Evolutionary conservation across 2,113 vertebrate species (phyloP), one percentile per base, ranked within the genome.

Genomic region (Aegithalos caudatus): DNA sequence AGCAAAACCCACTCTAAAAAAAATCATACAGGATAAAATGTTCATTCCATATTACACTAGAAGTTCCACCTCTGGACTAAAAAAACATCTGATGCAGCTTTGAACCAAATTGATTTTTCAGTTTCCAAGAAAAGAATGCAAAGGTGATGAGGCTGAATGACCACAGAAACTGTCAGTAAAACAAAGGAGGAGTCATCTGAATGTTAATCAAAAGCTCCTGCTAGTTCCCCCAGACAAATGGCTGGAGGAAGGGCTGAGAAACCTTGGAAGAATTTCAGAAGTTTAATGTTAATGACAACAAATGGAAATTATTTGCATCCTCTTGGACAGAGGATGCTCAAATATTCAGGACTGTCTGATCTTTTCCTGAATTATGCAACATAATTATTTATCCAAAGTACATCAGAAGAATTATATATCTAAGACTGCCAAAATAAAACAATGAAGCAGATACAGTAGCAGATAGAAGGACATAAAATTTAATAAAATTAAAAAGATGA

Each of bases 401-500:
- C n/a, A 51, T 22, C 38, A 45, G 33, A 67, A 69, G 47, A 81
- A 27, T 74, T 74, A 74, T 15, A 84, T 22, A 72, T 69, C 20
- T 65, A 66, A 57, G 29, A 60, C 23, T 83, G 60, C 27, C 67
- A 71, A 95, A 93, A 87, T 47, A 83, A 90, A 88, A 91, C 61
- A 72, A 89, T 44, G 29, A 91, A 73, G 76, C 23, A 86, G n/a
- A 92, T 47, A 53, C 8, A 74, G 56, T 12, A 78, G 54, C 47
- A 89, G 77, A 89, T 5, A 85, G 24, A 83, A 85, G 85, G 60
- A 74, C 28, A 66, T 66, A 91, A 88, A 85, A 84, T 33, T 65
- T 91, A 95, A 94, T 86, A 44, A 31, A 56, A 92, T 88, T 91
- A 71, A 81, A 78, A 70, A 74, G 29, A 90, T 86, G 40, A 91